These are phyloP conservation scores for Nycticryphes semicollaris DNA, from an alignment of 2,113 vertebrate species.

Conservation along the genomic window DNA sequence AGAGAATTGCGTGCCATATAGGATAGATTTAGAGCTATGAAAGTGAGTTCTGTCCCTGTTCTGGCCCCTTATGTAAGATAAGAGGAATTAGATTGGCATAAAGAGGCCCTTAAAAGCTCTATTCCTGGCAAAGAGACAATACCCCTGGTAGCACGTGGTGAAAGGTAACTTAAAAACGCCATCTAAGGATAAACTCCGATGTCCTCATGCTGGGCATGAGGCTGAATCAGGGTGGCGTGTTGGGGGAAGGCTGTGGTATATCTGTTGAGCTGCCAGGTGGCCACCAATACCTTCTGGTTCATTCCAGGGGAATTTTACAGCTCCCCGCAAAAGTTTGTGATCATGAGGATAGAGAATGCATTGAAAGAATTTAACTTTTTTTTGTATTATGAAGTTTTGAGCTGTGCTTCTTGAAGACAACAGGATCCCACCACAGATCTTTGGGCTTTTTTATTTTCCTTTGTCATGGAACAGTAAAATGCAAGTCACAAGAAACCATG, in stretches of 20 bases:
- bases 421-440: not conserved
- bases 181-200: not conserved
- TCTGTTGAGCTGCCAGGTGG: not conserved
- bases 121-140: not conserved
- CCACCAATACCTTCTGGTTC: not conserved
- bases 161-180: not conserved
- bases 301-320: not conserved
- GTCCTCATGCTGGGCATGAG: not conserved
- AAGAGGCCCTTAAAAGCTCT: conserved; percentile 49
- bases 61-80: conserved; percentile 49
- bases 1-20: conserved; percentile 50
- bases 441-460: not conserved
- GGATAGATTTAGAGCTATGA: conserved; percentile 41
- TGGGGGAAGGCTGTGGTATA: not conserved
- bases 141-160: not conserved
- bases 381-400: not conserved
- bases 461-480: not conserved
- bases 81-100: conserved; percentile 55
- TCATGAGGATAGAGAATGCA: not conserved
- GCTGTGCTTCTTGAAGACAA: not conserved
- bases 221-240: not conserved
- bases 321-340: not conserved
- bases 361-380: not conserved
- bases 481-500: not conserved
- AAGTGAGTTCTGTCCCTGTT: not conserved